These are phyloP conservation scores for Coelopa pilipes DNA, from an alignment of 2,888 invertebrate genomes.

Conservation along the genomic window DNA sequence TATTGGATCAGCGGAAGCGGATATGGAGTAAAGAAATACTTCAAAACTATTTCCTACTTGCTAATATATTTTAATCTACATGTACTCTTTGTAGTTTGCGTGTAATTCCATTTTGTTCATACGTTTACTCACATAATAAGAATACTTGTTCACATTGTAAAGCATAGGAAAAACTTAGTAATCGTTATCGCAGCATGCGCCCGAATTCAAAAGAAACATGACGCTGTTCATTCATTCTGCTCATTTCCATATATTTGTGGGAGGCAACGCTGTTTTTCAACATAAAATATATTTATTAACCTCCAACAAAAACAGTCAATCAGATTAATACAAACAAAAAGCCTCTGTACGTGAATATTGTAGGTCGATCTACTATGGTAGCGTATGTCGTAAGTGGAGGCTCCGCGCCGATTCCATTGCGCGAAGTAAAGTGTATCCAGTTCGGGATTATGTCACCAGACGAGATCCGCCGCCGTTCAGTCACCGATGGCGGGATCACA, in stretches of 20 bases:
- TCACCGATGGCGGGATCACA: constrained; percentile 91
- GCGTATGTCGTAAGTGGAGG: not conserved
- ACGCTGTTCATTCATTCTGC: not conserved
- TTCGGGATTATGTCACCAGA: constrained; percentile 97
- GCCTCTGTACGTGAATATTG: too few relatives aligned
- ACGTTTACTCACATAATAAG: too few relatives aligned
- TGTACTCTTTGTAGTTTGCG: too few relatives aligned
- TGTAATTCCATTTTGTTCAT: too few relatives aligned
- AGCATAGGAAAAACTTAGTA: too few relatives aligned
- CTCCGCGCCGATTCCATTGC: constrained; percentile 49
- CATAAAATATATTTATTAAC: not conserved
- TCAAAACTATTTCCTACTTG: too few relatives aligned
- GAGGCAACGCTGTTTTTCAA: not conserved
- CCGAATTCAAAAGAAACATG: not conserved
- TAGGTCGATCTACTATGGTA: not conserved
- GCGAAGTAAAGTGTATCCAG: constrained; percentile 92
- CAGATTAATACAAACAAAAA: not conserved
- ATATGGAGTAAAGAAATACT: too few relatives aligned
- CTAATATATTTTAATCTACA: too few relatives aligned
- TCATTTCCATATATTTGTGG: not conserved
- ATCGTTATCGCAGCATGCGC: not conserved
- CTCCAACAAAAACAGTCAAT: not conserved
- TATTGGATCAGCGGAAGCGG: too few relatives aligned
- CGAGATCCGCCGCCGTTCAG: constrained; percentile 96
- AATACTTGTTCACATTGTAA: too few relatives aligned